These are phyloP conservation scores for Atrina japonica DNA, from an alignment of 2,888 invertebrate genomes.

Conservation along the genomic window DNA sequence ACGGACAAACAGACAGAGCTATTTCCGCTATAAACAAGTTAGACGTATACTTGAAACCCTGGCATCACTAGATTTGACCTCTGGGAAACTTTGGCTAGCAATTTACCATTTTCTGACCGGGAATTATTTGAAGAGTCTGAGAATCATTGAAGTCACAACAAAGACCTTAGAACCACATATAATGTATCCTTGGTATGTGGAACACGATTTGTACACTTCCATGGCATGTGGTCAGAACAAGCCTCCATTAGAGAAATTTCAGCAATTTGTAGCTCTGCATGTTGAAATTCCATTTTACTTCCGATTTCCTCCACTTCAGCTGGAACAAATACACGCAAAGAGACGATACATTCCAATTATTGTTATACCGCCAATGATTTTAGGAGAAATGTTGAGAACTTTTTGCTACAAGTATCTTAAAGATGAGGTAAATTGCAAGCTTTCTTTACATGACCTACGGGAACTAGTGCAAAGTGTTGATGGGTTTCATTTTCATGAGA, in stretches of 20 bases:
- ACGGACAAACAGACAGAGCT: no score
- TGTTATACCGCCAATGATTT: constrained; percentile 11
- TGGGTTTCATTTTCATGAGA: not conserved
- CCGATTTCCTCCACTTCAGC: not conserved
- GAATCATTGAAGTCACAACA: not conserved
- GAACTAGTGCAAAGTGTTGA: constrained; percentile 2
- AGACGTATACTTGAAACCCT: no score
- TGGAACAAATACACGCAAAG: not conserved
- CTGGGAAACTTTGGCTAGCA: not conserved
- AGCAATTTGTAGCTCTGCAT: not conserved
- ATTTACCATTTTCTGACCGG: constrained; percentile 2
- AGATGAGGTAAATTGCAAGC: not conserved
- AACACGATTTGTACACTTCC: not conserved
- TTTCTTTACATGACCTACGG: constrained; percentile 5
- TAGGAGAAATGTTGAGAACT: not conserved
- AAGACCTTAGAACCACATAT: not conserved
- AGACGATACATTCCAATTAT: not conserved
- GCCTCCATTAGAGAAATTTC: not conserved
- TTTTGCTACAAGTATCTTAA: constrained; percentile 1
- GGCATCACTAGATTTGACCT: no score
- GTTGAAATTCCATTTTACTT: not conserved
- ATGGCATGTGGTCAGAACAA: not conserved
- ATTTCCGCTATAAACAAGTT: no score
- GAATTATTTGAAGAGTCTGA: not conserved
- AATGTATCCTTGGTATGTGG: constrained; percentile 1